A percentile compares a stretch with the other conserved stretches of the same genome.
phyloP scores from a whole-genome alignment of 2,888 invertebrate species.

The Lottia gigantea region DNA sequence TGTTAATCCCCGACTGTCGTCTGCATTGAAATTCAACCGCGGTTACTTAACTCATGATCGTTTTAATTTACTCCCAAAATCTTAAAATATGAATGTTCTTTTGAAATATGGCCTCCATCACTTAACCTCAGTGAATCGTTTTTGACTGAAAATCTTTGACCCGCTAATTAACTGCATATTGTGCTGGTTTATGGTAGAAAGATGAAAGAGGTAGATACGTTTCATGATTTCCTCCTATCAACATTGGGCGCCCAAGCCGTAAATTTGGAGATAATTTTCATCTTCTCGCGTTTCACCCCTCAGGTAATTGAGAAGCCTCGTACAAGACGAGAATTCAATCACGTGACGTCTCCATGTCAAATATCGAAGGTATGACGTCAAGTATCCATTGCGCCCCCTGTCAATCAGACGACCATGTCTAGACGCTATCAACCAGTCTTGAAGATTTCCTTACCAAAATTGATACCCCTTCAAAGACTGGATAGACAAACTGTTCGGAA shows the following conservation, averaged over 20 bases:
- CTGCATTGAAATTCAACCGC: background rate
- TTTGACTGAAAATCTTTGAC: slow-evolving; percentile 7
- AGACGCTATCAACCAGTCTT: too few species aligned
- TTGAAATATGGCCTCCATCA: background rate
- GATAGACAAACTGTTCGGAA: too few species aligned
- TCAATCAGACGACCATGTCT: too few species aligned
- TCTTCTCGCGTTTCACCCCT: slow-evolving; percentile 13
- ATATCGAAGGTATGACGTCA: background rate
- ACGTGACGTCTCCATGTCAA: slow-evolving; percentile 5
- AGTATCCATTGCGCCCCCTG: too few species aligned
- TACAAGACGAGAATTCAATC: background rate
- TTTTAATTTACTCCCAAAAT: slow-evolving; percentile 3
- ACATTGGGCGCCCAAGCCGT: slow-evolving; percentile 11
- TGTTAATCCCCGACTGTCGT: background rate
- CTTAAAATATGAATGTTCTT: background rate
- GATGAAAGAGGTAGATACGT: background rate
- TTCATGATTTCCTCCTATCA: background rate
- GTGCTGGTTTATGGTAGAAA: background rate
- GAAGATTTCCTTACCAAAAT: too few species aligned
- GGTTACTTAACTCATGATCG: background rate
- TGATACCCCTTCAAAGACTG: too few species aligned
- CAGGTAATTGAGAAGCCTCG: slow-evolving; percentile 8
- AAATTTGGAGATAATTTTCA: slow-evolving; percentile 15
- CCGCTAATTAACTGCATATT: slow-evolving; percentile 8
- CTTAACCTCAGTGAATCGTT: slow-evolving; percentile 4